A percentile compares a stretch with the other conserved stretches of the same genome.
These are phyloP conservation scores for Chelonus insularis DNA, from an alignment of 1,140 invertebrate species.

Conservation along the genomic window DNA sequence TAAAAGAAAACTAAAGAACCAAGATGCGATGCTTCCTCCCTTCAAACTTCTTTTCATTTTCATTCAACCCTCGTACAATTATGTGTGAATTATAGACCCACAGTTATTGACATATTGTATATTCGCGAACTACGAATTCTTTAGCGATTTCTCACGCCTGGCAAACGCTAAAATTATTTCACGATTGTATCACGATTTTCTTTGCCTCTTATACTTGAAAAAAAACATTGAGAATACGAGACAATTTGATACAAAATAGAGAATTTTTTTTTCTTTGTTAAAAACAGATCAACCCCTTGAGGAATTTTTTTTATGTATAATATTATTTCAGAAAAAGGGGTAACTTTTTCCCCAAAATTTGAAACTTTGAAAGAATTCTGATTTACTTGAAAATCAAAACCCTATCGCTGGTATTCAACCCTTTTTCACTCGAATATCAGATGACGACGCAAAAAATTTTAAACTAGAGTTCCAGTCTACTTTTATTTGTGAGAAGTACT, in stretches of 20 bases:
- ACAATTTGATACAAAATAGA: slow-evolving; percentile 46
- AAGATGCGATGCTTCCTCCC: background rate
- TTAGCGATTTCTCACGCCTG: slow-evolving; percentile 46
- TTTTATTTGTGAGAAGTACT: too few species aligned
- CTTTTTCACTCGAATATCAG: slow-evolving; percentile 28
- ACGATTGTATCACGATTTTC: slow-evolving; percentile 23
- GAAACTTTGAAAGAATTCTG: background rate
- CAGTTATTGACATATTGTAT: slow-evolving; percentile 35
- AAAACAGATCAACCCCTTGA: background rate
- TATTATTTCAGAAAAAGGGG: background rate
- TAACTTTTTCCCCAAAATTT: background rate
- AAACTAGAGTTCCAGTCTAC: background rate
- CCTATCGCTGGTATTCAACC: slow-evolving; percentile 8
- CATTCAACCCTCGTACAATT: slow-evolving; percentile 32
- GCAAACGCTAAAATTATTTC: slow-evolving; percentile 23
- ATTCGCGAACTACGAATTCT: background rate
- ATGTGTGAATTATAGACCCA: slow-evolving; percentile 42
- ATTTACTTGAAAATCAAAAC: background rate
- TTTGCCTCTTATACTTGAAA: background rate
- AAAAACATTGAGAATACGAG: slow-evolving; percentile 29
- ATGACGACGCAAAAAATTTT: slow-evolving; percentile 22
- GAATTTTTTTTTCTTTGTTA: background rate
- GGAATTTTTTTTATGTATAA: background rate
- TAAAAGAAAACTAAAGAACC: background rate
- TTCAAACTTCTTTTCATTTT: background rate